These are phyloP conservation scores for Phortica variegata DNA, from an alignment of 1,140 invertebrate species.

Conservation along the genomic window DNA sequence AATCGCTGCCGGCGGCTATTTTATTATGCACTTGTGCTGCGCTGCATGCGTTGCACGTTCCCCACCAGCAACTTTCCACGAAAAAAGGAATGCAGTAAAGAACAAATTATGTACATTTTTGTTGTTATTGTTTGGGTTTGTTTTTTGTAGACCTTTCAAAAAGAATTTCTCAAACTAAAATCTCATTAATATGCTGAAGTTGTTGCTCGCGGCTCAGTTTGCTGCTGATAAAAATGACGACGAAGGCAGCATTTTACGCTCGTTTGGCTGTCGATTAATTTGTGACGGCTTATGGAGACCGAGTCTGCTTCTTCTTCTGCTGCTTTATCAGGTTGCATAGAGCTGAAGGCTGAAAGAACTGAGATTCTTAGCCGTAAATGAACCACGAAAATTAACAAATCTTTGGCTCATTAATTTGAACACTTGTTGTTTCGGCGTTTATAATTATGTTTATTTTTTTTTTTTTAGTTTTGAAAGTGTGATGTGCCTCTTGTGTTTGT, in stretches of 20 bases:
- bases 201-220: slow-evolving; percentile 11
- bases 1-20: too few relatives aligned
- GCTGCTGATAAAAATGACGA: slow-evolving; percentile 15
- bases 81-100: too few relatives aligned
- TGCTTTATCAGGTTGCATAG: slow-evolving; percentile 2
- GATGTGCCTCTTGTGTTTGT: too few relatives aligned
- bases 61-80: slow-evolving; percentile 4
- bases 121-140: too few relatives aligned
- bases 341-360: slow-evolving; percentile 16
- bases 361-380: slow-evolving; percentile 23
- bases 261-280: slow-evolving; percentile 36
- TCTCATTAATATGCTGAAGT: slow-evolving; percentile 43
- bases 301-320: neutral
- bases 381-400: slow-evolving; percentile 52
- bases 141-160: slow-evolving; percentile 24
- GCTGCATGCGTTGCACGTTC: slow-evolving; percentile 7
- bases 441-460: too few relatives aligned
- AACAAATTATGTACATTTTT: too few relatives aligned
- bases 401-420: slow-evolving; percentile 49
- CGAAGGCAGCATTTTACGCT: slow-evolving; percentile 5
- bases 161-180: slow-evolving; percentile 44
- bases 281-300: slow-evolving; percentile 19
- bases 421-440: too few relatives aligned
- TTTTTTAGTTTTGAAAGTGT: too few relatives aligned
- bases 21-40: too few relatives aligned